phyloP scores from a whole-genome alignment of 2,888 invertebrate species.

The Axea sp. region DNA sequence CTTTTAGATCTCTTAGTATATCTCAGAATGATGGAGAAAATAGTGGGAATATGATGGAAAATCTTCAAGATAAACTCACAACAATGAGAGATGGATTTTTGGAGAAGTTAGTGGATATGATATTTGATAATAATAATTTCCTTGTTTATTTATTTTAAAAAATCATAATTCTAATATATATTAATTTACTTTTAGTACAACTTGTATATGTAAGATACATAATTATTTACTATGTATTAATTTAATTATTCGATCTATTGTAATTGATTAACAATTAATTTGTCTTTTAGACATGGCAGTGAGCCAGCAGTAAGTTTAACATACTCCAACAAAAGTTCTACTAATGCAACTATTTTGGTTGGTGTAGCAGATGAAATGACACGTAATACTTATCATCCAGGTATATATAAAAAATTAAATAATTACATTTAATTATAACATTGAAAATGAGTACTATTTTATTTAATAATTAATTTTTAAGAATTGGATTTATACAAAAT shows the following conservation, averaged over 20 bases:
- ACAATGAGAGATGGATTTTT: conserved; percentile 82
- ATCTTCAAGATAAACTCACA: conserved; percentile 78
- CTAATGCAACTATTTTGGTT: conserved; percentile 82
- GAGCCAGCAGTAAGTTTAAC: conserved; percentile 84
- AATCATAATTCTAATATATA: background rate
- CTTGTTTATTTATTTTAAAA: no score
- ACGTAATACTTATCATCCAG: conserved; percentile 75
- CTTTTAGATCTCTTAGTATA: conserved; percentile 66
- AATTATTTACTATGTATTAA: no score
- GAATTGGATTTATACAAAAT: no score
- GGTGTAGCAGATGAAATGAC: conserved; percentile 80
- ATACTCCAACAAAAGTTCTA: conserved; percentile 84
- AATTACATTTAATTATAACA: no score
- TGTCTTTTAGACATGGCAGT: conserved; percentile 78
- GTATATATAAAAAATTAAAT: conserved; percentile 63
- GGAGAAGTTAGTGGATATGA: conserved; percentile 76
- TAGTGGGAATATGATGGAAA: conserved; percentile 76
- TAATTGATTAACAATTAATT: background rate
- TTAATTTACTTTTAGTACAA: background rate
- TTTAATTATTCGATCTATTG: no score
- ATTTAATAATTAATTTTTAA: no score
- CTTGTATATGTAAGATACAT: background rate
- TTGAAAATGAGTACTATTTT: no score
- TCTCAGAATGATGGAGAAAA: conserved; percentile 44
- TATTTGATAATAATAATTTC: background rate